A percentile compares a stretch with the other conserved stretches of the same genome.
Conservation (phyloP, 2,113 vertebrate genomes). For the Dendrocopos noguchii region DNA sequence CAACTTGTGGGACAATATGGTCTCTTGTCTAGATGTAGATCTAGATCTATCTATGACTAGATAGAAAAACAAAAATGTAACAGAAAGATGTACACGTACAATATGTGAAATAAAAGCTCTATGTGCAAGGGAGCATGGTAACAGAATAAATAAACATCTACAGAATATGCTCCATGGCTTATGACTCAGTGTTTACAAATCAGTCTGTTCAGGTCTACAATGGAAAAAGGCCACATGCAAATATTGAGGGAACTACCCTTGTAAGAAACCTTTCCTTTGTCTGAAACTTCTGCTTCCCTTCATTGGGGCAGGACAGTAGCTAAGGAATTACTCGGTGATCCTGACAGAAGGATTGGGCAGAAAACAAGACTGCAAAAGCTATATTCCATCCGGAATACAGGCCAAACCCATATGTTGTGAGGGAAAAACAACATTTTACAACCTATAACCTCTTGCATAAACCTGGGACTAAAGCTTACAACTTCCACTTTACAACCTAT, state of each 20-base stretch:
- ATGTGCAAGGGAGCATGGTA: not conserved
- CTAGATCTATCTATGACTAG: not conserved
- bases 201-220: not conserved
- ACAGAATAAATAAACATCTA: not conserved
- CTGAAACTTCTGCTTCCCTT: not conserved
- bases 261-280: not conserved
- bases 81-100: not conserved
- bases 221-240: not conserved
- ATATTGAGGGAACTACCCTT: not conserved
- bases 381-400: not conserved
- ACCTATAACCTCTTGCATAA: slow-evolving; percentile 3
- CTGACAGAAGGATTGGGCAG: not conserved
- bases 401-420: not conserved
- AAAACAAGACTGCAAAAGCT: not conserved
- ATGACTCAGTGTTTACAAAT: not conserved
- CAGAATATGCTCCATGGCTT: not conserved
- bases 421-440: slow-evolving; percentile 26
- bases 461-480: slow-evolving; percentile 35
- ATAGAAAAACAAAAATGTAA: not conserved
- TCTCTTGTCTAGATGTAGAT: not conserved
- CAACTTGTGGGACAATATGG: not conserved
- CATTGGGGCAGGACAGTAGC: not conserved
- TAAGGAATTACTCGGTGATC: not conserved
- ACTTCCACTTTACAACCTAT: slow-evolving; percentile 29
- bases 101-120: not conserved